Percentiles rank a stretch among this genome's conserved stretches.
Conservation (phyloP, 2,888 invertebrate species). For the Nomada ruficornis region DNA sequence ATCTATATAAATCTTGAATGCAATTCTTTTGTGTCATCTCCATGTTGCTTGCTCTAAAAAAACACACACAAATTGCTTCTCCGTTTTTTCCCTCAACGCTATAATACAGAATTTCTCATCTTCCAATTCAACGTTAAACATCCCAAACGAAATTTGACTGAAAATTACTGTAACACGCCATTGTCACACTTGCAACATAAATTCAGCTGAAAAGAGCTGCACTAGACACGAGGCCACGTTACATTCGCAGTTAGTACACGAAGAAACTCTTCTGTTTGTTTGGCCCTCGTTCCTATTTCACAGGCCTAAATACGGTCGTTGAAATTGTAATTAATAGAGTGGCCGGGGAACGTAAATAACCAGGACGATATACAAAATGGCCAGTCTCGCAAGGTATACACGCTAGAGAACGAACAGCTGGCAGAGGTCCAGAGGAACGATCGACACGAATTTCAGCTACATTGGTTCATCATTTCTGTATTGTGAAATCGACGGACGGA, state of each 20-base stretch:
- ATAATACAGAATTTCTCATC: background rate
- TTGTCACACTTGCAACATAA: background rate
- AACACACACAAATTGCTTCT: background rate
- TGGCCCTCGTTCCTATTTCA: conserved; percentile 12
- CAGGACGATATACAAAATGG: conserved; percentile 66
- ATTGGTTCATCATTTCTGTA: conserved; percentile 65
- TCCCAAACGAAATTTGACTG: background rate
- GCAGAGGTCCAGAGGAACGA: conserved; percentile 73
- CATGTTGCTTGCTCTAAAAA: background rate
- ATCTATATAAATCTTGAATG: conserved; percentile 1
- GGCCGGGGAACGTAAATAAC: conserved; percentile 65
- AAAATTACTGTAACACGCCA: background rate
- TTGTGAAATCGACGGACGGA: conserved; percentile 68
- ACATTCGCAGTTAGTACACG: conserved; percentile 40
- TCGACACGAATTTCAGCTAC: conserved; percentile 69
- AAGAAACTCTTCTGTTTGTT: conserved; percentile 50
- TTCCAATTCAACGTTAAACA: background rate
- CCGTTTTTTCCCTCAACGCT: background rate
- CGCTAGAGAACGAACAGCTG: conserved; percentile 58
- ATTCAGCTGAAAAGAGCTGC: conserved; percentile 5
- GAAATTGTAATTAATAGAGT: conserved; percentile 69
- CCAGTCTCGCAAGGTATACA: conserved; percentile 43
- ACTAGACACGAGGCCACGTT: background rate
- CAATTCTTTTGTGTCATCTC: background rate
- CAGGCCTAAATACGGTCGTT: conserved; percentile 50